These are phyloP conservation scores for Acheta domesticus DNA, from an alignment of 2,888 invertebrate species.

Conservation along the genomic window DNA sequence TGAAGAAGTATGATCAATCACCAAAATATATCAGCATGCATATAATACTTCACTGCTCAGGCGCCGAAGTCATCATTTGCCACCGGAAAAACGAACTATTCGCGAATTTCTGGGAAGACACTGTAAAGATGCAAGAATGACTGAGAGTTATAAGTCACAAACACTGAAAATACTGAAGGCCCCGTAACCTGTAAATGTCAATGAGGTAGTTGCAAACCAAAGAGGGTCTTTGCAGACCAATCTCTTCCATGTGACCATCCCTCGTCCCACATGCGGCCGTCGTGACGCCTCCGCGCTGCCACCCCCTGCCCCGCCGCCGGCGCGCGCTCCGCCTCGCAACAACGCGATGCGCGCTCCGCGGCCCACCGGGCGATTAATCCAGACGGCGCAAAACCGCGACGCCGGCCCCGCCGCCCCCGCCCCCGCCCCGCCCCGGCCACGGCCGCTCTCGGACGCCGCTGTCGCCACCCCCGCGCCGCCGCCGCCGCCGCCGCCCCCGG, in stretches of 20 bases:
- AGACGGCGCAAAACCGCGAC: constrained; percentile 18
- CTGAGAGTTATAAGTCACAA: no score
- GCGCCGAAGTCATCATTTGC: no score
- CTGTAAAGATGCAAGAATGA: no score
- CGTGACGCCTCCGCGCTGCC: not conserved
- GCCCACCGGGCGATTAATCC: not conserved
- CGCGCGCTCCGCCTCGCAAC: not conserved
- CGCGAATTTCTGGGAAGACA: no score
- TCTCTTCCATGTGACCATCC: not conserved
- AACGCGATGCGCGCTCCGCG: not conserved
- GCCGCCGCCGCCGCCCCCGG: not conserved
- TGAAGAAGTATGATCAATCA: no score
- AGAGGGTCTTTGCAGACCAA: no score
- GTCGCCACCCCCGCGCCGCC: constrained; percentile 2
- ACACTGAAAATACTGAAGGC: no score
- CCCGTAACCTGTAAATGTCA: no score
- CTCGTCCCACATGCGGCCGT: not conserved
- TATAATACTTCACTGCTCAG: no score
- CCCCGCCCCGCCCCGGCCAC: not conserved
- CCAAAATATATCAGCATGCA: no score
- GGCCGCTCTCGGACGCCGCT: not conserved
- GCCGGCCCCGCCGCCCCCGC: not conserved
- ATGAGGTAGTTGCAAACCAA: no score
- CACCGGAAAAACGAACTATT: no score
- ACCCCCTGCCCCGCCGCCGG: not conserved